Base-by-base conservation (phyloP, 2,888 invertebrate species). In the Drosophila ochracea region DNA sequence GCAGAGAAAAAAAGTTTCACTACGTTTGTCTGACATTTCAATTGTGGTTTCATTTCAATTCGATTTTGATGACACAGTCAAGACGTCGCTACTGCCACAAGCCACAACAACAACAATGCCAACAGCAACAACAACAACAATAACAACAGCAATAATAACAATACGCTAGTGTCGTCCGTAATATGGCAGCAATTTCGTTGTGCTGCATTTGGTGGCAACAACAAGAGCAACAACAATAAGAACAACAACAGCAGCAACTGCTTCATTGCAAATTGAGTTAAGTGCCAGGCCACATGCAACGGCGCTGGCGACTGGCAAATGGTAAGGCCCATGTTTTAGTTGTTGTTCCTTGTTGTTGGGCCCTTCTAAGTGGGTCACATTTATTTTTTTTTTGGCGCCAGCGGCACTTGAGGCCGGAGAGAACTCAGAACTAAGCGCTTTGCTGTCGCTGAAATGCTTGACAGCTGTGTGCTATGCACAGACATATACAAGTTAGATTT, bases 211-310 rank as follows among this genome's bases (percentile, higher is more conserved):
- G 82, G 69, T 58, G 75, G 73, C 76, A 68, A 35, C 68, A 58
- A 41, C 72, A 72, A 35, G 67, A 67, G n/a, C 63, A 65, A 50
- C 67, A 73, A 57, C 71, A 58, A 47, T 58, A 61, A 25, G 58
- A 61, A 19, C 57, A 53, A 49, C 54, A 54, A 21, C 53, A 59
- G 19, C 47, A 30, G 41, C 73, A 68, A 64, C 72, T 68, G 73
- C 73, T 84, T 83, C 80, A 81, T 80, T 83, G 89, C 87, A 91
- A 90, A 90, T 90, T 84, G 89, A 90, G 83, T 90, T 91, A 90
- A 87, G 90, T 87, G 89, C 76, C 83, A 68, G 73, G 78, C 73
- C 78, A 83, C 85, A 85, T 85, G 90, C 85, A 90, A 85, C 71
- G 64, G 61, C 47, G 41, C 61, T 62, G 62, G 21, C 61, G 59